Evolutionary conservation across 2,797 vertebrate genomes (phyloP).

Genomic region (Sebastes hubbsi): DNA sequence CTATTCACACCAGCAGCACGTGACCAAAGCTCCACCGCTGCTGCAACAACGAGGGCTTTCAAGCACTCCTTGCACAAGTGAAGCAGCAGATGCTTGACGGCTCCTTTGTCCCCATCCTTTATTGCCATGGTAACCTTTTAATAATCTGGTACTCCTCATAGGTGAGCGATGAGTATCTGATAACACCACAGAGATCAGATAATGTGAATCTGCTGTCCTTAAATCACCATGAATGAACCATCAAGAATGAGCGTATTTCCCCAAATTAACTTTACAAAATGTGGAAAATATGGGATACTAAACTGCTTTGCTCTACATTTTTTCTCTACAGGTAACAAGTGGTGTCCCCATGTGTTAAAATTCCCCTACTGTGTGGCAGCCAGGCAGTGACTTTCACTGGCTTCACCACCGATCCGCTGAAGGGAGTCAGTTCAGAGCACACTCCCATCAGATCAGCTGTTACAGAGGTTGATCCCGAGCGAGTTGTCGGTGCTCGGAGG

Average conservation of each 20-base stretch:
- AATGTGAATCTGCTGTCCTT: not conserved
- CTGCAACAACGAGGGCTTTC: slow-evolving; percentile 6
- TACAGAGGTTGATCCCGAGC: slow-evolving; percentile 34
- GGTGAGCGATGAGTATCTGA: slow-evolving; percentile 16
- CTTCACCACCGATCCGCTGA: not conserved
- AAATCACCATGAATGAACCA: not conserved
- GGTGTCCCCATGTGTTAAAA: not conserved
- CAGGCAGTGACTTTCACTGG: not conserved
- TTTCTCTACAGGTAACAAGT: not conserved
- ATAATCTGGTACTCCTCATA: not conserved
- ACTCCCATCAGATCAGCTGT: not conserved
- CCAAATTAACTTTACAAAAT: not conserved
- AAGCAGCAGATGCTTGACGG: not conserved
- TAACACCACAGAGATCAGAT: not conserved
- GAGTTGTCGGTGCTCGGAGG: not conserved
- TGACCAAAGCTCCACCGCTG: not conserved
- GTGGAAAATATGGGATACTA: not conserved
- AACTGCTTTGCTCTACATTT: not conserved
- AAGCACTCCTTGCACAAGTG: slow-evolving; percentile 1
- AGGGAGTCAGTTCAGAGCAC: slow-evolving; percentile 2
- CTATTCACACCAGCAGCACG: not conserved
- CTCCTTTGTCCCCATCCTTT: not conserved
- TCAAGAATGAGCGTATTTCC: no score
- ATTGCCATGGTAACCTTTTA: slow-evolving; percentile 43
- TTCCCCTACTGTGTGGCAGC: not conserved